Evolutionary conservation across 2,888 invertebrate genomes (phyloP).

Genomic region (Caenorhabditis uteleia): DNA sequence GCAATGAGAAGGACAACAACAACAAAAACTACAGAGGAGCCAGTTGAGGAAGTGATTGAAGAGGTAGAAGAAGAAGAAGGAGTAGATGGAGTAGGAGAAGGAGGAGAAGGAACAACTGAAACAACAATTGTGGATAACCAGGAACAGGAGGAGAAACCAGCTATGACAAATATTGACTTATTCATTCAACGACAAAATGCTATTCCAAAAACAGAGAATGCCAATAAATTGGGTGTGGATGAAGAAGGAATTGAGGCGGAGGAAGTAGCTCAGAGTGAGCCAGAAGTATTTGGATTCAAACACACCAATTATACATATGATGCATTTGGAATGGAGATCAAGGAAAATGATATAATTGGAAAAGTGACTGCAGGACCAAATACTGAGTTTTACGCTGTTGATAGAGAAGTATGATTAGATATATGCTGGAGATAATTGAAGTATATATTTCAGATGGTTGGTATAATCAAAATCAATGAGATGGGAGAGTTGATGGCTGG

Average conservation of each 20-base stretch:
- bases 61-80: neutral
- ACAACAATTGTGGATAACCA: neutral
- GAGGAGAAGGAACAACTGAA: too few species aligned
- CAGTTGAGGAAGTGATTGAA: neutral
- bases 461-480: conserved; percentile 44
- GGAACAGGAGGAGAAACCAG: neutral
- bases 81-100: too few species aligned
- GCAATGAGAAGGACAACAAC: neutral
- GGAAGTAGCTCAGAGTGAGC: neutral
- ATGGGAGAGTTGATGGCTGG: conserved; percentile 39
- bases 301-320: conserved; percentile 36
- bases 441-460: conserved; percentile 40
- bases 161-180: conserved; percentile 9
- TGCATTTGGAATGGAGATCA: conserved; percentile 35
- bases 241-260: neutral
- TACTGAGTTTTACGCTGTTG: conserved; percentile 44
- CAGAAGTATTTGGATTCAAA: conserved; percentile 31
- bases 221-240: neutral
- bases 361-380: conserved; percentile 42
- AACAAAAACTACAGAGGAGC: neutral
- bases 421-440: too few species aligned
- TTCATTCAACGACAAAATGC: conserved; percentile 7
- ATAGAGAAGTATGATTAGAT: conserved; percentile 34
- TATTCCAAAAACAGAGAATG: neutral
- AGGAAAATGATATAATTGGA: conserved; percentile 41